phyloP scores from a whole-genome alignment of 2,888 invertebrate genomes.

The Ametastegia equiseti region DNA sequence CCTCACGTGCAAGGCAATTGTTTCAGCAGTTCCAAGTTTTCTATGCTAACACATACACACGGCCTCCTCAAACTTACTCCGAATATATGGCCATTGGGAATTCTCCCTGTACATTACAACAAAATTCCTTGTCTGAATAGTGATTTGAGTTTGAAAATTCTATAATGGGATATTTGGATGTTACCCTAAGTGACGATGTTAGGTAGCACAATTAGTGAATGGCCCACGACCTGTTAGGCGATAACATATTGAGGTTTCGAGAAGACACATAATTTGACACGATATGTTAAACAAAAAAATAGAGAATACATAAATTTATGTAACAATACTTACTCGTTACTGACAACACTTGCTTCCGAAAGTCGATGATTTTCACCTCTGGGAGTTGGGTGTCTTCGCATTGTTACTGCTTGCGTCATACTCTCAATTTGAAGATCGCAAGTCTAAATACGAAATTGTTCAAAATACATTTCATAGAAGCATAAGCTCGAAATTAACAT shows the following conservation, averaged over 20 bases:
- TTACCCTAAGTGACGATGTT: background rate
- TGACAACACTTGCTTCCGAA: constrained; percentile 80
- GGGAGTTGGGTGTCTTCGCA: constrained; percentile 78
- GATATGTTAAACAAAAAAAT: background rate
- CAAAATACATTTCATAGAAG: constrained; percentile 38
- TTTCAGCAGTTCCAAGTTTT: no score
- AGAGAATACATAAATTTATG: background rate
- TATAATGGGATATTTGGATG: background rate
- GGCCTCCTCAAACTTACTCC: no score
- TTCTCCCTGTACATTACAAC: background rate
- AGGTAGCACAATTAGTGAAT: constrained; percentile 15
- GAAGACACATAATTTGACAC: background rate
- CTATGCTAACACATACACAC: no score
- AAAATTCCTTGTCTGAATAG: background rate
- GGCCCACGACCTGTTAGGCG: constrained; percentile 34
- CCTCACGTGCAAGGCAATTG: no score
- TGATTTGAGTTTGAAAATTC: background rate
- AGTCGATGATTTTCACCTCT: constrained; percentile 77
- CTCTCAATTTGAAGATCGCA: constrained; percentile 82
- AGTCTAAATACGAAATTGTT: constrained; percentile 73
- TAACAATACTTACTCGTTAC: constrained; percentile 79
- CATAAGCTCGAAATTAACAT: constrained; percentile 48
- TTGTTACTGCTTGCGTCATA: constrained; percentile 77
- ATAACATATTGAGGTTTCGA: background rate
- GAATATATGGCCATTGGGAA: no score